Base-by-base conservation (phyloP, 2,113 vertebrate species). In the Phrynosoma platyrhinos region DNA sequence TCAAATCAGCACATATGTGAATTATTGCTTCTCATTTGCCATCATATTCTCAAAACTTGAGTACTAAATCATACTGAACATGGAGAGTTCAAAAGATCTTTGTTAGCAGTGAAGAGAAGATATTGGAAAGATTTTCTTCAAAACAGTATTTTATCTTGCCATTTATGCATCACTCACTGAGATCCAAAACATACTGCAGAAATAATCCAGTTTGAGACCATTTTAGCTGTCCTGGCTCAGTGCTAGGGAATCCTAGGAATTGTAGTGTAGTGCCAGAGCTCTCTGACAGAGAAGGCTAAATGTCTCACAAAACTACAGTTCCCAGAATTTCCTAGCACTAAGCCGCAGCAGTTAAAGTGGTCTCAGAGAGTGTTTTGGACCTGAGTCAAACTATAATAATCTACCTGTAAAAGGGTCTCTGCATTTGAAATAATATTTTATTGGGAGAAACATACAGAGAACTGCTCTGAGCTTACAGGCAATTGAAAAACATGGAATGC, bases 1-100 rank as follows among this genome's bases (percentile, higher is more conserved):
- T 87, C 20, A 66, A 83, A 79, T 84, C 14, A 91, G 79, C 27
- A 88, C 36, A n/a, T 91, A 10, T 88, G 21, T 92, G 82, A 95
- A 53, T 93, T 89, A 89, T 86, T 89, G 42, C 36, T 40, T 84
- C 64, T 21, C 81, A 85, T 87, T 88, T 93, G 53, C 68, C 82
- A 89, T 36, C 90, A 82, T 27, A 79, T 2, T 79, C 78, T 69
- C 47, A 94, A 91, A 77, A 9, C 30, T 82, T 87, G 64, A 58
- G 25, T 64, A 9, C 32, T 82, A 82, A 82, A 79, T 85, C 1
- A 90, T 87, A 68, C 72, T 69, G 85, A 82, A 68, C 55, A 85
- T 89, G 64, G 52, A 3, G 10, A 78, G 87, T 82, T 4, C 36
- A 20, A 69, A 36, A 2, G 1, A 86, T 75, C 32, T 32, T 0